Base-by-base conservation (phyloP, 2,888 invertebrate species). In the Heterodera filipjevi region DNA sequence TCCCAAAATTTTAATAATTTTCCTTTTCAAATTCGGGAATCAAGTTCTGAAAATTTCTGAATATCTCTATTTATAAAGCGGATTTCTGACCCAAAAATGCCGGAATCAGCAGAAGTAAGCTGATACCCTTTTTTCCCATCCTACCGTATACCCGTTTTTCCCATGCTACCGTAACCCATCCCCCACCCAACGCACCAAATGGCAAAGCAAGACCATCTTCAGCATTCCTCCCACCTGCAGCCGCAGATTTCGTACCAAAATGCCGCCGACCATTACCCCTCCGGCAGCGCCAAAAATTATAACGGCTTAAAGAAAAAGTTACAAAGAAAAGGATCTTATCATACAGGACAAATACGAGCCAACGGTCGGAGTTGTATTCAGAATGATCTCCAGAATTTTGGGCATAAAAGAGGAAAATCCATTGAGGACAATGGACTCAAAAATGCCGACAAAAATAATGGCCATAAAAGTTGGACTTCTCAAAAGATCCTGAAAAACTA, bases 351-450 rank as follows among this genome's bases (percentile, higher is more conserved):
- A 81, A 79, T 88, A 88, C 0, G 87, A 83, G 10, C 86, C 87
- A 27, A 83, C 80, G 0, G 87, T 85, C 12, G 89, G 87, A 66
- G 87, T 86, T 2, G 88, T 86, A 73, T 84, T 84, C 33, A 89
- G 80, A 14, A 89, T 79, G 5, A 87, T 87, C 80, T 89, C 88
- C 73, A 89, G 81, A 77, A 89, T 88, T 77, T 89, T 89, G 3
- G 89, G 89, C 87, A 89, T 87, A 79, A 89, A 89, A 1, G 88
- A 87, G 30, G 89, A 86, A 76, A 89, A 88, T 12, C 86, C 86
- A 76, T 89, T 89, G 80, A 89, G 87, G 75, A 88, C 83, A 77
- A 88, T 87, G 8, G 88, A 86, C 74, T 88, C 88, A 77, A 88
- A 87, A 35, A 87, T 88, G 30, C 88, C 88, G 22, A 88, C 82